Evolutionary conservation across 2,113 vertebrate species (phyloP).

Genomic region (Scytalopus superciliaris): DNA sequence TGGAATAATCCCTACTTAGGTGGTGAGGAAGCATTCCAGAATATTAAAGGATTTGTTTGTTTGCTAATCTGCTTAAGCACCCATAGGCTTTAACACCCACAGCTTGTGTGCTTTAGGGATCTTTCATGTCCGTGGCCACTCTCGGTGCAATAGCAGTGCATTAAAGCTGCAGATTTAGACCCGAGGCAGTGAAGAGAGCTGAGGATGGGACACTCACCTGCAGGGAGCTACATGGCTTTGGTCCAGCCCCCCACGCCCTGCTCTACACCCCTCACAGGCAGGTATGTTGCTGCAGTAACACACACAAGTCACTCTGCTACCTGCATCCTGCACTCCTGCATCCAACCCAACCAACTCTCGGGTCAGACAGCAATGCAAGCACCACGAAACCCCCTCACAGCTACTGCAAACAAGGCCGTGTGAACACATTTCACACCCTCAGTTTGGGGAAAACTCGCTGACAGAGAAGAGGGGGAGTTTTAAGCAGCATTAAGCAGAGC

Average conservation of each 20-base stretch:
- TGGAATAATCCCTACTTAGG: conserved; percentile 45
- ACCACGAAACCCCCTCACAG: background rate
- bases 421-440: background rate
- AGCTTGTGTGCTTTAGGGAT: background rate
- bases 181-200: accelerated
- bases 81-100: conserved; percentile 11
- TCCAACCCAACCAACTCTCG: background rate
- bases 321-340: background rate
- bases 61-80: conserved; percentile 64
- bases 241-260: background rate
- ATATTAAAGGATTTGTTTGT: conserved; percentile 64
- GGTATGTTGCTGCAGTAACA: background rate
- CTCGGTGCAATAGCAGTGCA: background rate
- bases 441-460: background rate
- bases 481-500: background rate
- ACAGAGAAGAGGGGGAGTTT: background rate
- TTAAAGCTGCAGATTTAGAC: background rate
- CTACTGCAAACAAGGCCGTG: background rate
- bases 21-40: conserved; percentile 50
- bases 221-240: background rate
- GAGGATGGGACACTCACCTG: background rate
- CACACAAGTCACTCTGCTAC: accelerated
- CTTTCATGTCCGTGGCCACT: background rate
- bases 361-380: background rate
- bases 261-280: background rate